A percentile compares a stretch with the other conserved stretches of the same genome.
Conservation (phyloP, 2,113 vertebrate genomes). For the Panthera uncia region DNA sequence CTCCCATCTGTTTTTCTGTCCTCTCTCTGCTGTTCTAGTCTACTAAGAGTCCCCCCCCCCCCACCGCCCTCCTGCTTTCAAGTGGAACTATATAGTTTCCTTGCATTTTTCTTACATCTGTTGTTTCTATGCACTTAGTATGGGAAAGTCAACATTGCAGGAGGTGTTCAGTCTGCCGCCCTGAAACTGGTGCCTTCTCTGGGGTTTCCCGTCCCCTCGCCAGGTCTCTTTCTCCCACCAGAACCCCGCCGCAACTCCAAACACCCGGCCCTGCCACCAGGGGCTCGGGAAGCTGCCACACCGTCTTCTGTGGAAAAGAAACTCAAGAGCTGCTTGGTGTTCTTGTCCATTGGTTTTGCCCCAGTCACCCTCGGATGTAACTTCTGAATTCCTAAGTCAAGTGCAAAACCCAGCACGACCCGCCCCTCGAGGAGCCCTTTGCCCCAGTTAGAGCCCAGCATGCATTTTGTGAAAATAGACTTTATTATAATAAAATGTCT, state of each 20-base stretch:
- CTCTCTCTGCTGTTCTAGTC: background rate
- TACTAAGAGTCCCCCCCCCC: background rate
- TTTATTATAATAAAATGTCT: slow-evolving; percentile 89
- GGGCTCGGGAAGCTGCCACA: background rate
- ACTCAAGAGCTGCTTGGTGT: background rate
- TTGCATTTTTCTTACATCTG: background rate
- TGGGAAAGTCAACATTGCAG: background rate
- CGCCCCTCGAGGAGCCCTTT: background rate
- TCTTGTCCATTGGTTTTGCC: background rate
- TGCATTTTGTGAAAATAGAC: slow-evolving; percentile 87
- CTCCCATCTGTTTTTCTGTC: background rate
- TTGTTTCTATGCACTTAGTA: background rate
- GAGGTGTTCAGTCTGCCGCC: background rate
- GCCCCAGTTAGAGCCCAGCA: slow-evolving; percentile 52
- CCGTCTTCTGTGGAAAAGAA: background rate
- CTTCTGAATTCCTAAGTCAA: background rate
- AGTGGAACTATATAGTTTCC: background rate
- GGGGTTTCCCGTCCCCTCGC: background rate
- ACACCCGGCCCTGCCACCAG: too few species aligned
- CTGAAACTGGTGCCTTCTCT: background rate
- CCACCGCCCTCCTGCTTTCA: background rate
- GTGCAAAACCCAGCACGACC: background rate
- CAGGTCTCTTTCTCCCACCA: background rate
- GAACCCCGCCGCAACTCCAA: background rate
- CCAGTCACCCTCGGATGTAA: background rate